phyloP scores from a whole-genome alignment of 2,888 invertebrate species.

The Drymonia ruficornis region DNA sequence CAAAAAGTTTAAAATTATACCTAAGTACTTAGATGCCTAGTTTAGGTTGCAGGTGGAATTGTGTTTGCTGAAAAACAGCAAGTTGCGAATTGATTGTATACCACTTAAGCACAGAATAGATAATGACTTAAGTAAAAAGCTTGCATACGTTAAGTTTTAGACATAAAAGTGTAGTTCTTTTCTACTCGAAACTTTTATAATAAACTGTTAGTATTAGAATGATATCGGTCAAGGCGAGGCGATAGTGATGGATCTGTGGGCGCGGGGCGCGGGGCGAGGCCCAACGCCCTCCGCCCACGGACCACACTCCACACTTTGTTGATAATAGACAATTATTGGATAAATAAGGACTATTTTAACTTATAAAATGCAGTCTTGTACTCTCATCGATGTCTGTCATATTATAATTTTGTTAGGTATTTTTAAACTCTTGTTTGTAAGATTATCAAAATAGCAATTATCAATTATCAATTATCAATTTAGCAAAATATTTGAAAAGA shows the following conservation, averaged over 20 bases:
- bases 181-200: not conserved
- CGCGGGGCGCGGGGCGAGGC: not conserved
- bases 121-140: not conserved
- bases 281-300: not conserved
- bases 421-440: too few species aligned
- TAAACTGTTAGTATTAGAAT: not conserved
- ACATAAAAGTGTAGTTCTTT: not conserved
- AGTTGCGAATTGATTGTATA: not conserved
- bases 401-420: too few species aligned
- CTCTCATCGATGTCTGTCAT: too few species aligned
- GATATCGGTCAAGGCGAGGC: constrained; percentile 5
- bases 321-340: not conserved
- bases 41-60: too few species aligned
- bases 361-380: not conserved
- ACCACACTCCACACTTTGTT: not conserved
- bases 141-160: not conserved
- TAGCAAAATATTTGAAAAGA: too few species aligned
- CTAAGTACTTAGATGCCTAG: too few species aligned
- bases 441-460: too few species aligned
- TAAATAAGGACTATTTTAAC: not conserved
- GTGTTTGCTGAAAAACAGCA: too few species aligned
- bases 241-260: not conserved
- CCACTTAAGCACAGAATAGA: too few species aligned
- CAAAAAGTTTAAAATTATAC: too few species aligned
- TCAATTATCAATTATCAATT: too few species aligned